These are phyloP conservation scores for Hexactinellida sp. DNA, from an alignment of 37 sponge, comb jelly and placozoan genomes.

Conservation along the genomic window DNA sequence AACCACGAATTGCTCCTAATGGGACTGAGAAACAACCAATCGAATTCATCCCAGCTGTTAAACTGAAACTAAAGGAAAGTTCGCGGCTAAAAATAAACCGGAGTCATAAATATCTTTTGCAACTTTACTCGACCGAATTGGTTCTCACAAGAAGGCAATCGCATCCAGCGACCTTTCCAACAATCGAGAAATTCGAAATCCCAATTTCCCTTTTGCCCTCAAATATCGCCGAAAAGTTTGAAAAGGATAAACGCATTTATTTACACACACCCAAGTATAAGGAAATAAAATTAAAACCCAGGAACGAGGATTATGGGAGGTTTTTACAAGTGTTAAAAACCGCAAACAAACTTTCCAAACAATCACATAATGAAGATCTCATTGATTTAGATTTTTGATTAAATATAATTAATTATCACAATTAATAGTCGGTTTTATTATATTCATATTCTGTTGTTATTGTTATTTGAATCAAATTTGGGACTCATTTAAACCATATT, in stretches of 20 bases:
- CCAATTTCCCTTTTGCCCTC: neutral
- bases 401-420: neutral
- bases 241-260: neutral
- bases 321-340: neutral
- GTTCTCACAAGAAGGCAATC: neutral
- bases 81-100: neutral
- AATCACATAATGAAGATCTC: neutral
- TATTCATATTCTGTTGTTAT: no score
- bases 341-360: neutral
- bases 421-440: neutral
- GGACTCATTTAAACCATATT: no score
- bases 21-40: neutral
- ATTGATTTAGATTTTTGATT: conserved; percentile 2
- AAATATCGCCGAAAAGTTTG: neutral
- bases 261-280: neutral
- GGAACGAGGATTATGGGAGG: neutral
- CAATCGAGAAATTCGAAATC: neutral
- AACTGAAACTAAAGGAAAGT: neutral
- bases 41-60: neutral
- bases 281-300: neutral
- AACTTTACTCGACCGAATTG: neutral
- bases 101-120: neutral
- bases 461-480: no score
- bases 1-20: neutral
- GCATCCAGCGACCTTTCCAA: neutral